phyloP scores from a whole-genome alignment of 2,113 vertebrate genomes.

The Vulpes lagopus region DNA sequence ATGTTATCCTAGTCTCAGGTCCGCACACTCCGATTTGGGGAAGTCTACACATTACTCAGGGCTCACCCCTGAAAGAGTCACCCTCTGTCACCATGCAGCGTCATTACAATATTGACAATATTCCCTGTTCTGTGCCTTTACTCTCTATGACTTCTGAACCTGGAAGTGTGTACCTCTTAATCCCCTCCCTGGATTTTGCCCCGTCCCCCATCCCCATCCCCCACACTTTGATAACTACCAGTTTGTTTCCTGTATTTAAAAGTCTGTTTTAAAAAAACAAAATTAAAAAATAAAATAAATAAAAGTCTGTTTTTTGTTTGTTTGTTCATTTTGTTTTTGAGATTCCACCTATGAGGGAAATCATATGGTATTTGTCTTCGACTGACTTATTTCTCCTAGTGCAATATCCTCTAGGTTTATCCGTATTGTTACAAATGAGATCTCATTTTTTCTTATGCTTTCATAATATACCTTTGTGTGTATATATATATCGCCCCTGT shows the following conservation, averaged over 20 bases:
- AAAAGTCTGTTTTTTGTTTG: background rate
- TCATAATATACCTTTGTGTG: background rate
- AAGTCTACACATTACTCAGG: background rate
- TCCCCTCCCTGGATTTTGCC: background rate
- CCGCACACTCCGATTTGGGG: background rate
- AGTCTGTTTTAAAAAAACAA: background rate
- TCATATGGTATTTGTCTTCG: background rate
- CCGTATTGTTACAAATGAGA: background rate
- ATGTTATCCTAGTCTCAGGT: background rate
- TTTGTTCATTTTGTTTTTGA: background rate
- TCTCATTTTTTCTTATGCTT: background rate
- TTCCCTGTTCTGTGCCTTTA: background rate
- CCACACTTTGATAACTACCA: background rate
- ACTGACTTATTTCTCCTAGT: background rate
- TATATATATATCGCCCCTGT: background rate
- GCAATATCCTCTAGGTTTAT: background rate
- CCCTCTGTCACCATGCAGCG: background rate
- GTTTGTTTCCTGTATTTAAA: background rate
- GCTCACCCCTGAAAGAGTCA: background rate
- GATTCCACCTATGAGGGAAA: background rate
- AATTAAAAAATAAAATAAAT: too few relatives aligned
- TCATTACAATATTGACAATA: background rate
- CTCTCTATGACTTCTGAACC: background rate
- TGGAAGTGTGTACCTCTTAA: background rate
- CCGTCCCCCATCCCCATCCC: rapidly evolving